Evolutionary conservation across 2,113 vertebrate species (phyloP).

Genomic region (Upupa epops): DNA sequence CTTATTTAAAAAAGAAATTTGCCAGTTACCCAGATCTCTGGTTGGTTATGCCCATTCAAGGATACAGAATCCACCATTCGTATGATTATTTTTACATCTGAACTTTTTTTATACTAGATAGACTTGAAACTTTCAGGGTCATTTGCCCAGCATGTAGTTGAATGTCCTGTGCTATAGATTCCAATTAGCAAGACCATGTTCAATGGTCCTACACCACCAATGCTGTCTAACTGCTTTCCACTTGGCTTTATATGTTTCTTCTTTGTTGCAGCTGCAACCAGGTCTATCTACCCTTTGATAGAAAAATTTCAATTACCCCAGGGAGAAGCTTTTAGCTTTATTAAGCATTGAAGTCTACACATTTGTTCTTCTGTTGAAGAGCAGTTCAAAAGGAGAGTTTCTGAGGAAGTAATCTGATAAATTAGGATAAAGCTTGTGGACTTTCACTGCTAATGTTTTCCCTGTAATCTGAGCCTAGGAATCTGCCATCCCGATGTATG

Average conservation of each 20-base stretch:
- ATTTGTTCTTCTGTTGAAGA: conserved; percentile 80
- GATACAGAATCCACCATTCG: conserved; percentile 73
- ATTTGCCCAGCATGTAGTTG: conserved; percentile 82
- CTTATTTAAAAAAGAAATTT: conserved; percentile 83
- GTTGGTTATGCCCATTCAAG: conserved; percentile 78
- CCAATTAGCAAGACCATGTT: conserved; percentile 82
- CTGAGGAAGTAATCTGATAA: conserved; percentile 82
- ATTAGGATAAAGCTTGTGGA: conserved; percentile 77
- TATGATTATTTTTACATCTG: conserved; percentile 84
- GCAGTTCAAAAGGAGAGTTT: conserved; percentile 76
- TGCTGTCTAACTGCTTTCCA: conserved; percentile 80
- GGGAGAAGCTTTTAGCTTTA: conserved; percentile 84
- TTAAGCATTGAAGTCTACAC: conserved; percentile 82
- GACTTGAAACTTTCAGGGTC: conserved; percentile 83
- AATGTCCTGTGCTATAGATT: conserved; percentile 82
- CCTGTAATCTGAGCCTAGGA: conserved; percentile 69
- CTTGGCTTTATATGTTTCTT: conserved; percentile 81
- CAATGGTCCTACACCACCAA: conserved; percentile 77
- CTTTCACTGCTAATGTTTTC: conserved; percentile 68
- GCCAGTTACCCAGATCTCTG: conserved; percentile 74
- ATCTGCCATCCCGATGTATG: conserved; percentile 63
- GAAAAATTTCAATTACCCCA: conserved; percentile 81
- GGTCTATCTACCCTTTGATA: conserved; percentile 79
- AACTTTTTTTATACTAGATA: conserved; percentile 76
- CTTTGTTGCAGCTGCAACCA: conserved; percentile 81